Base-by-base conservation (phyloP, 2,888 invertebrate species). In the Rugalucina vietnamica region DNA sequence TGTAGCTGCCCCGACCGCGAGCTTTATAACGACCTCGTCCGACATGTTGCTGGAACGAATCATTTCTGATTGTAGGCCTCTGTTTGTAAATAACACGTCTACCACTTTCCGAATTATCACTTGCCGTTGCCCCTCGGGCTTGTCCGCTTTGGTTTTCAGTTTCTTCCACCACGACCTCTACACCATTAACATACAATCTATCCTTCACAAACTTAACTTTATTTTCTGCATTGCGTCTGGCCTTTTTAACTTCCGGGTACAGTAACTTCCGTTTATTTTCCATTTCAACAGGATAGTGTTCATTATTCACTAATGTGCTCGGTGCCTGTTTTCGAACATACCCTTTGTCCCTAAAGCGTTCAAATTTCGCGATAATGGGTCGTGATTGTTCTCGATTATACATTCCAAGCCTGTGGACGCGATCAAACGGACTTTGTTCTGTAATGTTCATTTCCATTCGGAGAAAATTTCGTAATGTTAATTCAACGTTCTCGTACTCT, bases 361-460 rank as follows among this genome's bases (percentile, higher is more conserved):
- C 39, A 60, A 81, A 81, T 50, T 81, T 81, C 3, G 60, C 81
- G 3, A 76, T 32, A 24, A 81, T 81, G 0, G 76, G 81, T 43
- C 81, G 36, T 10, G 76, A 69, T 24, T 32, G 24, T 5, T 27
- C 14, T 2, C 43, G 27, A 24, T 77, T 18, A 71, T 32, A 76
- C 24, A 39, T 39, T 1, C 76, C 76, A 24, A 71, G 32, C 10
- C 81, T 49, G 29, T 81, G 76, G 29, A 71, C 76, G 36, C 81
- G 71, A 49, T 81, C 73, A 76, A 76, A 81, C 18, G n/a, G 12
- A 72, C 50, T 72, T 10, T 65, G 34, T n/a, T 24, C 14, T 5
- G 57, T 72, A 24, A 81, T 34, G 24, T 76, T 34, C 43, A 81
- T 50, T 57, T 81, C 76, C 37, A 76, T 57, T 74, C 18, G 43